Percentiles rank a stretch among this genome's conserved stretches.
phyloP scores from a whole-genome alignment of 2,888 invertebrate species.

The Barypeithes pellucidus region DNA sequence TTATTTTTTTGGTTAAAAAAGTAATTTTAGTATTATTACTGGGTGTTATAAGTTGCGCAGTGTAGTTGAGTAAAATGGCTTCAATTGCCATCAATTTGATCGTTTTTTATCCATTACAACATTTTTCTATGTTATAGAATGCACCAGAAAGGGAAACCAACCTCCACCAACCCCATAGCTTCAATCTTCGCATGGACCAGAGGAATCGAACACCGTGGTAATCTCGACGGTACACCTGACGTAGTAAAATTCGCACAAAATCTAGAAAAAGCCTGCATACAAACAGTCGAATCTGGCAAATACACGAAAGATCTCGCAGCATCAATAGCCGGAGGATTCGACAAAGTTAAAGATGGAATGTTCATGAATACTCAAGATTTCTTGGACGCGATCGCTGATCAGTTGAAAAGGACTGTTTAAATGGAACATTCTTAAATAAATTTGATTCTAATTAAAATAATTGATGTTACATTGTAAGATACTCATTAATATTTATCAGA shows the following conservation, averaged over 20 bases:
- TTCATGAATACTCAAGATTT: constrained; percentile 91
- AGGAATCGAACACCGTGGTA: constrained; percentile 87
- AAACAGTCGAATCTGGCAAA: constrained; percentile 86
- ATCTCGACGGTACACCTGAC: constrained; percentile 84
- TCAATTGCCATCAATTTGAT: neutral
- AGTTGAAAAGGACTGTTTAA: constrained; percentile 73
- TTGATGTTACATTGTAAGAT: neutral
- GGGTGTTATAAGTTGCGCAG: too few species aligned
- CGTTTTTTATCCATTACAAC: constrained; percentile 7
- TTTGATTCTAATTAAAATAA: neutral
- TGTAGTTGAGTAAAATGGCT: too few species aligned
- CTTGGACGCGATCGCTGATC: constrained; percentile 84
- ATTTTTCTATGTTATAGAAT: constrained; percentile 74
- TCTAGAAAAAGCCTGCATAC: constrained; percentile 88
- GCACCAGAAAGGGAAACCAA: constrained; percentile 89
- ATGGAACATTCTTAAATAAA: neutral
- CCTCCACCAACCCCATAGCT: constrained; percentile 93
- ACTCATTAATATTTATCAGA: neutral
- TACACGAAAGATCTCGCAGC: constrained; percentile 90
- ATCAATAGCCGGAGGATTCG: constrained; percentile 89
- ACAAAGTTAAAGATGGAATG: constrained; percentile 87
- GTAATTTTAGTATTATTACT: too few species aligned
- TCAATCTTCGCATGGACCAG: constrained; percentile 95
- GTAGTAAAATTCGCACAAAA: constrained; percentile 80
- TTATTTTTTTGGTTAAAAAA: too few species aligned